phyloP scores from a whole-genome alignment of 2,888 invertebrate genomes.

The Folsomia candida region DNA sequence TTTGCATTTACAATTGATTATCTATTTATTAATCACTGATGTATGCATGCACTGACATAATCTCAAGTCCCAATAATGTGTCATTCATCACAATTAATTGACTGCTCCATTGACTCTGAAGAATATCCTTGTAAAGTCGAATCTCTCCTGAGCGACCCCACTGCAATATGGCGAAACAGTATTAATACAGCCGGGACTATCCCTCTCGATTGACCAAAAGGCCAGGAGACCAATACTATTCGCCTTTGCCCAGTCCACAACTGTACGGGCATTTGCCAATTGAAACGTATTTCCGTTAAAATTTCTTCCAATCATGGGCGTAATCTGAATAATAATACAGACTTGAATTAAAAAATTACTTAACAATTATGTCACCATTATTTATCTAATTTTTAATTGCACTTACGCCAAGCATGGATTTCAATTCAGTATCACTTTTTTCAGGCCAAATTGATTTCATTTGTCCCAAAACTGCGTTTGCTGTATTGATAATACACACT shows the following conservation, averaged over 20 bases:
- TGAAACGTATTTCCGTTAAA: conserved; percentile 39
- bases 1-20: too few relatives aligned
- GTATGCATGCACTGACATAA: too few relatives aligned
- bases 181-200: conserved; percentile 41
- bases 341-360: too few relatives aligned
- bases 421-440: conserved; percentile 35
- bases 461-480: conserved; percentile 33
- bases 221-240: conserved; percentile 42
- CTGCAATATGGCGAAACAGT: conserved; percentile 40
- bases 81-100: too few relatives aligned
- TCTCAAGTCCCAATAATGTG: too few relatives aligned
- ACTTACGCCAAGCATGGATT: conserved; percentile 44
- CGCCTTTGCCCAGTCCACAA: conserved; percentile 44
- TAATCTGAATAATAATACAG: too few relatives aligned
- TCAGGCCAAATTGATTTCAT: conserved; percentile 48
- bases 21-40: too few relatives aligned
- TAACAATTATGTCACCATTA: too few relatives aligned
- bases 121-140: conserved; percentile 45
- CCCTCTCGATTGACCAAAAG: conserved; percentile 45
- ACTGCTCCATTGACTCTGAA: too few relatives aligned
- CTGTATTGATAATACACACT: conserved; percentile 39
- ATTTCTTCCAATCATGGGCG: conserved; percentile 47
- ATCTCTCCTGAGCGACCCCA: conserved; percentile 33
- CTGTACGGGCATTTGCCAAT: conserved; percentile 27
- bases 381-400: too few relatives aligned